These are phyloP conservation scores for Papilio elwesi DNA, from an alignment of 2,888 invertebrate genomes.

Conservation along the genomic window DNA sequence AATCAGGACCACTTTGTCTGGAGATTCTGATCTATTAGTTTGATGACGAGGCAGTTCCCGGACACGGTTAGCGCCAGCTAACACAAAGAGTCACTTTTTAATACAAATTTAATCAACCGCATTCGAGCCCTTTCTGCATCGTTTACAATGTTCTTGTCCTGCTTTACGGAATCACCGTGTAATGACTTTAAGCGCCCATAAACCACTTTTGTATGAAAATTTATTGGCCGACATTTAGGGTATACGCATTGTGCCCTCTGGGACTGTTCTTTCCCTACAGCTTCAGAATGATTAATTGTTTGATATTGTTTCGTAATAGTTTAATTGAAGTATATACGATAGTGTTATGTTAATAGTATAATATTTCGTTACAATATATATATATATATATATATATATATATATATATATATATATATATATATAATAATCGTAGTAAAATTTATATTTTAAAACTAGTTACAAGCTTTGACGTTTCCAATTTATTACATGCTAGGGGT, in stretches of 20 bases:
- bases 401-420: too few relatives aligned
- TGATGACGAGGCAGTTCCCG: slow-evolving; percentile 69
- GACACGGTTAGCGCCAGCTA: slow-evolving; percentile 71
- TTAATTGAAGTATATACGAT: neutral
- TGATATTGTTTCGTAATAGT: slow-evolving; percentile 31
- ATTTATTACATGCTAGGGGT: too few relatives aligned
- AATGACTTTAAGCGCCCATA: slow-evolving; percentile 79
- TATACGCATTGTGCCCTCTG: slow-evolving; percentile 66
- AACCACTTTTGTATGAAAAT: slow-evolving; percentile 77
- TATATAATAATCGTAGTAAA: too few relatives aligned
- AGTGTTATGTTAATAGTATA: neutral
- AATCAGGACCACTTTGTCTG: slow-evolving; percentile 71
- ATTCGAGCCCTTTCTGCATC: slow-evolving; percentile 68
- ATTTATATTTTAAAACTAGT: too few relatives aligned
- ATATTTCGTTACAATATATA: too few relatives aligned
- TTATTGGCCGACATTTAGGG: slow-evolving; percentile 72
- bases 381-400: too few relatives aligned
- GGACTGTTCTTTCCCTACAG: slow-evolving; percentile 61
- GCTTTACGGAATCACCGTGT: slow-evolving; percentile 74
- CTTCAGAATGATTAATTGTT: slow-evolving; percentile 64
- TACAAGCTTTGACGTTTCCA: too few relatives aligned
- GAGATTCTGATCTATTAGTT: slow-evolving; percentile 82
- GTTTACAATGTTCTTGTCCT: slow-evolving; percentile 71
- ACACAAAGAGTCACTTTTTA: slow-evolving; percentile 76
- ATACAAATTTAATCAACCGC: slow-evolving; percentile 83